phyloP scores from a whole-genome alignment of 2,797 vertebrate genomes.

The Brachymystax lenok region DNA sequence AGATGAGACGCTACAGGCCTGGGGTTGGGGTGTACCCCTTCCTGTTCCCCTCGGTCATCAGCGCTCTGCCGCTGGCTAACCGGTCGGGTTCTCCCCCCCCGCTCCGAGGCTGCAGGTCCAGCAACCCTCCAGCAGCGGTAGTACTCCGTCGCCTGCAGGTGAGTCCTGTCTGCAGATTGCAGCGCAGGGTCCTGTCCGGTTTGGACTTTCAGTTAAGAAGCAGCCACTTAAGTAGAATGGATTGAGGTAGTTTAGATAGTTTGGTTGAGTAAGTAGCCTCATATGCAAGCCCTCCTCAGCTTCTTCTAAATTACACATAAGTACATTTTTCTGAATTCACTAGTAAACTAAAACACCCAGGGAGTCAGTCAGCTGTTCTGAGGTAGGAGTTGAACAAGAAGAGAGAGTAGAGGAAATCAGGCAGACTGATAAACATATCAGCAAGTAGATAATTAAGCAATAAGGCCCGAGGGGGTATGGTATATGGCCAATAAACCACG shows the following conservation, averaged over 20 bases:
- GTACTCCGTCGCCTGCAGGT: constrained; percentile 90
- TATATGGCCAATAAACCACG: no score
- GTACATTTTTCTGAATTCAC: neutral
- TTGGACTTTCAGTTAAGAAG: neutral
- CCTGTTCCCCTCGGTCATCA: constrained; percentile 90
- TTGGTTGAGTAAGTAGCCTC: neutral
- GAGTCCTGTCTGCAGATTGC: constrained; percentile 61
- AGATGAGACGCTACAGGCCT: constrained; percentile 89
- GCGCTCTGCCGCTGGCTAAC: constrained; percentile 82
- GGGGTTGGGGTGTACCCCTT: constrained; percentile 84
- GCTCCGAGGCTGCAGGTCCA: constrained; percentile 81
- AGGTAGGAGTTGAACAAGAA: neutral
- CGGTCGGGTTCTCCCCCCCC: constrained; percentile 53
- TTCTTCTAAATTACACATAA: neutral
- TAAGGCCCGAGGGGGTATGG: no score
- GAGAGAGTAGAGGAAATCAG: constrained; percentile 3
- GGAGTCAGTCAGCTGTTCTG: neutral
- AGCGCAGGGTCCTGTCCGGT: neutral
- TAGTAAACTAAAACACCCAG: neutral
- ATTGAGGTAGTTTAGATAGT: neutral
- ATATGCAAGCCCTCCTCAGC: neutral
- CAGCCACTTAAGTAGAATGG: neutral
- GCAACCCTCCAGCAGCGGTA: constrained; percentile 84
- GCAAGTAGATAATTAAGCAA: constrained; percentile 1
- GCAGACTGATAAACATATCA: constrained; percentile 15